A percentile compares a stretch with the other conserved stretches of the same genome.
phyloP scores from a whole-genome alignment of 2,113 vertebrate species.

The Crotalus tigris region DNA sequence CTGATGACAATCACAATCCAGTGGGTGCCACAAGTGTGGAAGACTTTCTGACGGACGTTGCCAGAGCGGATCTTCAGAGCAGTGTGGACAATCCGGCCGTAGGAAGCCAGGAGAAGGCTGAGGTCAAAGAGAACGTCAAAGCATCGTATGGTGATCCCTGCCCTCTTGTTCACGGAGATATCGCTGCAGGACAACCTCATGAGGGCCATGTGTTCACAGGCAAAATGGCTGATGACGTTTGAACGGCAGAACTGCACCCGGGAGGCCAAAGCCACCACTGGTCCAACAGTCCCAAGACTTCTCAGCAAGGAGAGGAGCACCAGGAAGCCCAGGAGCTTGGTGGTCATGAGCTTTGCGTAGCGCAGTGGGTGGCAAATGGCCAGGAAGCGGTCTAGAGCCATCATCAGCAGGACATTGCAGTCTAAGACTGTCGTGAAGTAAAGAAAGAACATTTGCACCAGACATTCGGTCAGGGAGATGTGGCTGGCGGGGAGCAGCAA shows the following conservation, averaged over 20 bases:
- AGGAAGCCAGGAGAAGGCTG: neutral
- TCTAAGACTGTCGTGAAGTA: constrained; percentile 48
- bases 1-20: neutral
- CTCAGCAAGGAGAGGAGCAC: neutral
- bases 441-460: constrained; percentile 56
- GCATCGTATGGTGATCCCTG: fast-evolving
- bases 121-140: neutral
- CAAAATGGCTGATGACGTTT: neutral
- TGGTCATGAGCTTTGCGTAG: constrained; percentile 31
- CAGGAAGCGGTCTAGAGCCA: constrained; percentile 42
- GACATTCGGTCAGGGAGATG: constrained; percentile 42
- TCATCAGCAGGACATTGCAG: constrained; percentile 34
- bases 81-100: neutral
- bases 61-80: neutral
- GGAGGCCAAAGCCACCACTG: constrained; percentile 15
- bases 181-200: neutral
- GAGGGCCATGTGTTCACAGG: neutral
- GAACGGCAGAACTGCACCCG: neutral
- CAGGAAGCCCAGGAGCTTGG: neutral
- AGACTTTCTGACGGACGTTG: neutral
- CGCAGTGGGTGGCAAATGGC: constrained; percentile 32
- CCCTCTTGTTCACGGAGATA: neutral
- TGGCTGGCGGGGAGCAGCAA: neutral
- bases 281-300: neutral
- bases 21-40: neutral